Base-by-base conservation (phyloP, 1,140 invertebrate genomes). In the Physella acuta region DNA sequence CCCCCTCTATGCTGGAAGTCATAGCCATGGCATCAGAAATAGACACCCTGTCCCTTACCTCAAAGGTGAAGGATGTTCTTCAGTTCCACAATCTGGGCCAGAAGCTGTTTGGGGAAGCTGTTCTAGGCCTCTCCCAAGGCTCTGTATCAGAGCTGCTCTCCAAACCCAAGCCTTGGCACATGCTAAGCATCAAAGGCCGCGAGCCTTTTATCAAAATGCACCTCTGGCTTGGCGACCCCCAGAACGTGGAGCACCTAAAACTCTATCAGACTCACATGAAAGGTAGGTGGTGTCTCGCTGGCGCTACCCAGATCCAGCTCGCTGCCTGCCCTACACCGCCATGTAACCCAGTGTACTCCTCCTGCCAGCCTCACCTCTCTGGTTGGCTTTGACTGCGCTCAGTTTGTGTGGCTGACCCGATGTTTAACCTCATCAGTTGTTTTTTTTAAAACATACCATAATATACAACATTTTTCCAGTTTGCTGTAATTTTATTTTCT, bases 121-220 rank as follows among this genome's bases (percentile, higher is more conserved):
- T 99, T 31, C 86, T 98, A 0, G 96, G 95, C 0, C 87, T 98
- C 17, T 97, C 94, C 2, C 96, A 99, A 85, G 97, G 96, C 24
- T 98, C 95, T 0, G 96, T 98, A 0, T 97, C 94, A 80, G 97
- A 99, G 85, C 86, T 99, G 20, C 87, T 99, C 0, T 97, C 95
- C 56, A 98, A 99, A 85, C 97, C 97, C 0, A 98, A 98, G 81
- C 96, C 96, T 0, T 99, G 97, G 97, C 94, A 97, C 80, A 97
- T 98, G 95, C 88, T 99, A 8, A 97, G 94, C 77, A 97, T 98
- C 81, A 99, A 99, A 85, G 96, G 96, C 0, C 88, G 96, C 34
- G 96, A 99, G 84, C 97, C 97, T 0, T 99, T 98, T 87, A 97
- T 98, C 71, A 89, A 96, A 70, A 99, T 99, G 96, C 95, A 98